phyloP scores from a whole-genome alignment of 2,797 vertebrate genomes.

The Neostethus bicornis region DNA sequence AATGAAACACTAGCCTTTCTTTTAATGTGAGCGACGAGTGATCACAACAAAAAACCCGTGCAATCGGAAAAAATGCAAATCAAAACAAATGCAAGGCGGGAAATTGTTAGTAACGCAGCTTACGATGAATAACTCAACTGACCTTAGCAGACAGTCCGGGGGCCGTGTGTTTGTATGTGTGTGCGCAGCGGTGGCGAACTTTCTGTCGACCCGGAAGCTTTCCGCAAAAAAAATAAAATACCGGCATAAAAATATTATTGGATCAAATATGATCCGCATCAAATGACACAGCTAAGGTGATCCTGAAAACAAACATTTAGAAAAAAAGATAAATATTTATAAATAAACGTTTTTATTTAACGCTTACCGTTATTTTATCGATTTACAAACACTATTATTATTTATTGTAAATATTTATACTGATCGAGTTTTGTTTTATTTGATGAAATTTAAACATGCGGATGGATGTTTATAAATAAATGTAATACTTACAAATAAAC shows the following conservation, averaged over 20 bases:
- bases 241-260: conserved; percentile 24
- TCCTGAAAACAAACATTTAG: too few species aligned
- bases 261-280: conserved; percentile 21
- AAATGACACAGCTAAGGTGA: conserved; percentile 14
- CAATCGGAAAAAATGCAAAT: background rate
- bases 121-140: conserved; percentile 48
- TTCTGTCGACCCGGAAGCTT: conserved; percentile 65
- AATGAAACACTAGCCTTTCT: background rate
- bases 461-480: too few species aligned
- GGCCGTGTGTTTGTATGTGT: too few species aligned
- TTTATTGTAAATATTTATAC: too few species aligned
- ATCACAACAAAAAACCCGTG: background rate
- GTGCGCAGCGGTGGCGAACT: conserved; percentile 54
- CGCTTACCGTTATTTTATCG: too few species aligned
- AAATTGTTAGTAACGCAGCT: conserved; percentile 12
- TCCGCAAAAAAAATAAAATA: background rate
- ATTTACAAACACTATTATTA: too few species aligned
- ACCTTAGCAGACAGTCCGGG: conserved; percentile 66
- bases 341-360: too few species aligned
- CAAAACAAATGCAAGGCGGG: conserved; percentile 20
- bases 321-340: too few species aligned
- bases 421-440: too few species aligned
- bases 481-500: background rate
- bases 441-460: too few species aligned
- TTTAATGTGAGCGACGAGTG: background rate